phyloP scores from a whole-genome alignment of 2,797 vertebrate species.

The Phrynocephalus forsythii region DNA sequence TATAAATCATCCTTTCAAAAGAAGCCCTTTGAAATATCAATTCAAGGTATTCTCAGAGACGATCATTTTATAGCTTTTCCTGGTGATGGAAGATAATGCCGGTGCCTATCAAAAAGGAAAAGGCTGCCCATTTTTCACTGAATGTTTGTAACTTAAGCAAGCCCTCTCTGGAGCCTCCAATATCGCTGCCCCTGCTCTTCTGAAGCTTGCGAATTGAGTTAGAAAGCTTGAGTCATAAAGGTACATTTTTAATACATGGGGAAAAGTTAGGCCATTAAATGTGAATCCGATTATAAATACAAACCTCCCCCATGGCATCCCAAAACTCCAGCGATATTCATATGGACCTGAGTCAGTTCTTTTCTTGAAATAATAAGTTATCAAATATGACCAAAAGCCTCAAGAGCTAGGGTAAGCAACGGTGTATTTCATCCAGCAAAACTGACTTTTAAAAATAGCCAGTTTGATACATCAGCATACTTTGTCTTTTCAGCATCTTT shows the following conservation, averaged over 20 bases:
- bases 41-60: constrained; percentile 72
- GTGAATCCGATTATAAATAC: constrained; percentile 11
- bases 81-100: constrained; percentile 64
- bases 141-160: constrained; percentile 55
- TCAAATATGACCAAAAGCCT: neutral
- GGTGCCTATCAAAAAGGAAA: constrained; percentile 66
- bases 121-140: constrained; percentile 60
- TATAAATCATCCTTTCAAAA: constrained; percentile 80
- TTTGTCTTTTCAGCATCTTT: neutral
- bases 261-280: neutral
- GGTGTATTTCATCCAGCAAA: neutral
- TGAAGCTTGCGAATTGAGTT: constrained; percentile 31
- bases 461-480: neutral
- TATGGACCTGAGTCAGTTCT: neutral
- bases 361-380: constrained; percentile 10
- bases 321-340: constrained; percentile 1
- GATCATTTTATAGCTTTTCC: constrained; percentile 68
- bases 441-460: neutral
- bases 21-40: constrained; percentile 75
- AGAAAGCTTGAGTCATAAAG: constrained; percentile 47
- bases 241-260: constrained; percentile 33
- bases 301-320: neutral
- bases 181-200: constrained; percentile 25
- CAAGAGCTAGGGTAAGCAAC: neutral
- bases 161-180: constrained; percentile 44